Conservation (phyloP, 2,888 invertebrate species). For the Volucella zonaria region DNA sequence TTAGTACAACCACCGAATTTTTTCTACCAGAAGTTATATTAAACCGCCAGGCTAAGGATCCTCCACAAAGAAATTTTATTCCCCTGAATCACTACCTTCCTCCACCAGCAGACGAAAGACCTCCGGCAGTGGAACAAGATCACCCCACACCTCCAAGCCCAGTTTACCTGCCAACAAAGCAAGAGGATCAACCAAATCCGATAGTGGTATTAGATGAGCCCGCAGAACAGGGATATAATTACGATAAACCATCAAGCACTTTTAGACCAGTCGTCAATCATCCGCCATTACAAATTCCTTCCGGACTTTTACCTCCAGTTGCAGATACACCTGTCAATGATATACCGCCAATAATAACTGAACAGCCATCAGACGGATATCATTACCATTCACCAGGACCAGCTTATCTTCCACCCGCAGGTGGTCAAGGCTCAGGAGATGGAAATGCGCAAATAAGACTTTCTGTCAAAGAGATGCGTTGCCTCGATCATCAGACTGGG, state of each 20-base stretch:
- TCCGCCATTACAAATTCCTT: slow-evolving; percentile 35
- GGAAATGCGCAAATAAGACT: slow-evolving; percentile 76
- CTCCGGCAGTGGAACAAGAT: slow-evolving; percentile 75
- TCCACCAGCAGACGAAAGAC: slow-evolving; percentile 76
- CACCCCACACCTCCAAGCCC: slow-evolving; percentile 15
- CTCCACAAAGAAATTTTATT: slow-evolving; percentile 77
- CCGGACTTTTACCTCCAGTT: slow-evolving; percentile 48
- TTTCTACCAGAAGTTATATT: slow-evolving; percentile 80
- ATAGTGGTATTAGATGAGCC: slow-evolving; percentile 78
- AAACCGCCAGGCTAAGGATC: slow-evolving; percentile 77
- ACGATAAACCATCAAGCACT: slow-evolving; percentile 54
- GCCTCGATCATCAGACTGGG: slow-evolving; percentile 77
- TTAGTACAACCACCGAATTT: slow-evolving; percentile 77
- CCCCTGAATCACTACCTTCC: slow-evolving; percentile 79
- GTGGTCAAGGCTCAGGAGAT: slow-evolving; percentile 44
- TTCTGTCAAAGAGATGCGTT: slow-evolving; percentile 80
- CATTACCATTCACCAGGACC: slow-evolving; percentile 65
- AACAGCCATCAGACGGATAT: slow-evolving; percentile 43
- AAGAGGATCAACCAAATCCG: slow-evolving; percentile 70
- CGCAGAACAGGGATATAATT: slow-evolving; percentile 42
- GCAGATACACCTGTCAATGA: slow-evolving; percentile 14
- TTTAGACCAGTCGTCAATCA: slow-evolving; percentile 41
- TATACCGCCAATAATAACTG: slow-evolving; percentile 20
- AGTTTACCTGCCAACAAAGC: slow-evolving; percentile 63
- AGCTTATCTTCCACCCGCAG: slow-evolving; percentile 51